These are phyloP conservation scores for Schizothorax lantsangensis DNA, from an alignment of 2,797 vertebrate genomes.

Conservation along the genomic window DNA sequence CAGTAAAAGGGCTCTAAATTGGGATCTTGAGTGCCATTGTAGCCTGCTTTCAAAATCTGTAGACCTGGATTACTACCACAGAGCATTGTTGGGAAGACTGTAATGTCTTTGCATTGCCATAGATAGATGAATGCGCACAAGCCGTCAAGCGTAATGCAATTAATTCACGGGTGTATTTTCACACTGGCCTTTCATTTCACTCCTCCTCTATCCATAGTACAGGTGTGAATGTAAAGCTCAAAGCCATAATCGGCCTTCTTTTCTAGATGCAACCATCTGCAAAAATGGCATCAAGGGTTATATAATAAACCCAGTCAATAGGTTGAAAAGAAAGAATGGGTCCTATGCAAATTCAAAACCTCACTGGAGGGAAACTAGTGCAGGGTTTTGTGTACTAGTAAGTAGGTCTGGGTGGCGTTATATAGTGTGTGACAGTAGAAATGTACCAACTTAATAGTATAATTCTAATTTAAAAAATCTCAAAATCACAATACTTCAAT, in stretches of 20 bases:
- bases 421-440: not conserved
- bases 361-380: not conserved
- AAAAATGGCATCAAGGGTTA: conserved; percentile 6
- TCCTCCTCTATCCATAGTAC: not conserved
- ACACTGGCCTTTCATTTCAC: conserved; percentile 3
- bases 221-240: not conserved
- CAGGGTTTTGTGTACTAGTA: not conserved
- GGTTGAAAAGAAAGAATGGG: not conserved
- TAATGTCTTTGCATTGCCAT: not conserved
- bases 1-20: conserved; percentile 34
- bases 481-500: not conserved
- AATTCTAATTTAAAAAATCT: not conserved
- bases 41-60: conserved; percentile 40
- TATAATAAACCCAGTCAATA: conserved; percentile 24
- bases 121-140: conserved; percentile 14
- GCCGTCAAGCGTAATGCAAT: conserved; percentile 32
- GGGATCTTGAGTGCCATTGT: conserved; percentile 30
- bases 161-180: conserved; percentile 24
- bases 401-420: not conserved
- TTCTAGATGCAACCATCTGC: conserved; percentile 14
- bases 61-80: conserved; percentile 35
- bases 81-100: conserved; percentile 26
- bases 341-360: not conserved
- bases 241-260: not conserved
- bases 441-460: not conserved